Evolutionary conservation across 2,888 invertebrate species (phyloP), one percentile per base, ranked within the genome.

Genomic region (Synanthedon formicaeformis): DNA sequence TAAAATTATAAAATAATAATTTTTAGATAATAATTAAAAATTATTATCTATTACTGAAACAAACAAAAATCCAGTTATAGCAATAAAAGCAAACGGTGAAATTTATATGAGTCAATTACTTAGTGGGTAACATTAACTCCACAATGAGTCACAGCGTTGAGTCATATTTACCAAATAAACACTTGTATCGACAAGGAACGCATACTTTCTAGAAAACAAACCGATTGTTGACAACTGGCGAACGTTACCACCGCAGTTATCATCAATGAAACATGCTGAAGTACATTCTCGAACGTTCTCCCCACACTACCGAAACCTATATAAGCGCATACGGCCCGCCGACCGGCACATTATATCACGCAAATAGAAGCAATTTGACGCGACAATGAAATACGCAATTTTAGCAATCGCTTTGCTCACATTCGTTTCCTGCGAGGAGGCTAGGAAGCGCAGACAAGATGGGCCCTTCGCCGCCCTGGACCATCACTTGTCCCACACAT

Each of bases 271-370:
- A 68, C 70, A 57, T 63, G 65, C 68, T 63, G 64, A 64, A 66
- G 75, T 69, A 75, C 76, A 72, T 84, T 87, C 87, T 82, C 80
- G 87, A 87, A 86, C 64, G 56, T 58, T 64, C 69, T 57, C 67
- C 65, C 66, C 67, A 57, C 70, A 61, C 65, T 60, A 61, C 70
- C 66, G 68, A 79, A 81, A 70, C 69, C 80, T 86, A 86, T 86
- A 86, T 75, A 87, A 84, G 62, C 62, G 57, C 55, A 56, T 8
- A 40, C 52, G 52, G 62, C 60, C 50, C 59, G 56, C 53, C 61
- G 60, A 61, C 72, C 65, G 63, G 58, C 65, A 67, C 67, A 74
- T 69, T 60, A 68, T 60, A 67, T 61, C 63, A 63, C 64, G 66
- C 72, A 68, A 72, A 45, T 45, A 45, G 34, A 34, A 45, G 8